A percentile compares a stretch with the other conserved stretches of the same genome.
These are phyloP conservation scores for Lutraria rhynchaena DNA, from an alignment of 1,140 invertebrate genomes.

Conservation along the genomic window DNA sequence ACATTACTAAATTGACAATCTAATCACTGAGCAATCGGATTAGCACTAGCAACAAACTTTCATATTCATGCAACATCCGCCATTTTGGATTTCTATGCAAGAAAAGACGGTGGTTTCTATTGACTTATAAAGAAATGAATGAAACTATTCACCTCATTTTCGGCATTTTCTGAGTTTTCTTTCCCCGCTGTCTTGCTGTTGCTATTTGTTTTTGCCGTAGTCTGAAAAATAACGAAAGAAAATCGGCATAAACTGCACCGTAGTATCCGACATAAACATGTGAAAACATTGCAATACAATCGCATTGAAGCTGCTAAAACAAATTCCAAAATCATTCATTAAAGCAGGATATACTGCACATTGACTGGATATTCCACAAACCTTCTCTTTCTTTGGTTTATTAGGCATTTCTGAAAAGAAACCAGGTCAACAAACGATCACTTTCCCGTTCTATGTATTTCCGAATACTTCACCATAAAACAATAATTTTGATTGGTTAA, in stretches of 20 bases:
- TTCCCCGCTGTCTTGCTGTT: slow-evolving; percentile 82
- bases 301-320: background rate
- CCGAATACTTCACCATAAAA: slow-evolving; percentile 75
- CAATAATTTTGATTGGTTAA: slow-evolving; percentile 74
- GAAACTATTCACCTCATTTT: slow-evolving; percentile 81
- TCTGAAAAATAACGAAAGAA: slow-evolving; percentile 78
- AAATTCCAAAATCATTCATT: background rate
- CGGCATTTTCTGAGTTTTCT: slow-evolving; percentile 81
- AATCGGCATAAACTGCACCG: background rate
- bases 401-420: slow-evolving; percentile 81
- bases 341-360: slow-evolving; percentile 30
- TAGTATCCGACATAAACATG: slow-evolving; percentile 34
- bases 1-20: too few relatives aligned
- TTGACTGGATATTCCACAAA: slow-evolving; percentile 64
- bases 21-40: too few relatives aligned
- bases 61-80: slow-evolving; percentile 61
- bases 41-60: slow-evolving; percentile 32
- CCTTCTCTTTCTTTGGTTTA: slow-evolving; percentile 83
- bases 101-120: slow-evolving; percentile 56
- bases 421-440: slow-evolving; percentile 69
- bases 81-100: slow-evolving; percentile 74
- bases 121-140: slow-evolving; percentile 61
- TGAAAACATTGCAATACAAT: slow-evolving; percentile 2
- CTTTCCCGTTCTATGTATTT: slow-evolving; percentile 66
- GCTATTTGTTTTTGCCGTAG: slow-evolving; percentile 82